Evolutionary conservation across 2,113 vertebrate species (phyloP), one percentile per base, ranked within the genome.

Genomic region (Colinus virginianus): DNA sequence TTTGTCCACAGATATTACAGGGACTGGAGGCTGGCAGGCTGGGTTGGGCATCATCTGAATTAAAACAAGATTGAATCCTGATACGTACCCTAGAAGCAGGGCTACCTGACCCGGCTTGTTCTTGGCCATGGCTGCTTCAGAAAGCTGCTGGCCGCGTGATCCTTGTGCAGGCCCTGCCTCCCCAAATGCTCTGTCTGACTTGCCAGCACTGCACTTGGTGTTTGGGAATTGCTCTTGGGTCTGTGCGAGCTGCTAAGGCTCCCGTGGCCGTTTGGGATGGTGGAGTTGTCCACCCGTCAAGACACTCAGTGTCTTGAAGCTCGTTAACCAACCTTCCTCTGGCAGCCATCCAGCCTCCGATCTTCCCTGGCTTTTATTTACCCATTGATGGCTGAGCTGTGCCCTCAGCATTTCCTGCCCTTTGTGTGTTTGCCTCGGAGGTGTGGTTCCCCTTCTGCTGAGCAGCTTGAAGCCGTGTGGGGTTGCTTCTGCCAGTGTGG

Each of bases 141-240:
- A 16, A 51, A 6, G 19, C 23, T 86, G 63, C 13, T 34, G 79
- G 20, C 9, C 25, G n/a, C 5, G 4, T 30, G 69, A 46, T 11
- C 42, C n/a, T 77, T 3, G 6, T 11, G 19, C 56, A 49, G 40
- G 14, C 77, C 21, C 21, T 55, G 1, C 1, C 0, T 46, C 76
- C 68, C 46, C 67, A 2, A 49, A 49, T 3, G 5, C 1, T 43
- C 63, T 48, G 8, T 48, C 55, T 30, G 17, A 64, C 53, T 72
- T 77, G 20, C 12, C 17, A 22, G 20, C 1, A 0, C 51, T 19
- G 19, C 1, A 1, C 40, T 67, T 32, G 6, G 23, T 64, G 1
- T 62, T 77, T 69, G 46, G 66, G 61, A 46, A 30, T 58, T 58
- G 25, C 7, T 17, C 10, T 34, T 34, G 42, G 18, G 43, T 72